Conservation (phyloP, 2,113 vertebrate genomes). For the Micromys minutus region DNA sequence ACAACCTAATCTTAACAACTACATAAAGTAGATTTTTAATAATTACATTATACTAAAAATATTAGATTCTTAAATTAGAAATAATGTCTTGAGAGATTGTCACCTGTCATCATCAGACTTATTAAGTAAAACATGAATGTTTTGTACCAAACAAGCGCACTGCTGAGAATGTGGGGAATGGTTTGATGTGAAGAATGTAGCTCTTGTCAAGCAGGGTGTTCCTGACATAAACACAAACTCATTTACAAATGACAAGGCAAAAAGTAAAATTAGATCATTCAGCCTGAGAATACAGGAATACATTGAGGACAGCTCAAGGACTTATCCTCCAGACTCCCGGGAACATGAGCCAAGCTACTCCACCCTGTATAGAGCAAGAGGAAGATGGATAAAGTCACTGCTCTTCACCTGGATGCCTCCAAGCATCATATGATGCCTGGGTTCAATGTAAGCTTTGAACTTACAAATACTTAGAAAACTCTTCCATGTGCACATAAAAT, state of each 20-base stretch:
- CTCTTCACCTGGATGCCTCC: not conserved
- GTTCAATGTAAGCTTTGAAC: not conserved
- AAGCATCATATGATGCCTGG: not conserved
- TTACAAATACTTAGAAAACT: not conserved
- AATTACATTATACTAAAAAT: constrained; percentile 44
- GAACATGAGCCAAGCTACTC: not conserved
- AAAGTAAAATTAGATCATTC: constrained; percentile 76
- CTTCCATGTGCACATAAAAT: not conserved
- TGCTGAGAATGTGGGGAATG: constrained; percentile 29
- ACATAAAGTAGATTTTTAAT: constrained; percentile 18
- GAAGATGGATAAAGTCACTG: not conserved
- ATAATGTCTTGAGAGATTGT: constrained; percentile 33
- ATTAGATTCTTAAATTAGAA: constrained; percentile 19
- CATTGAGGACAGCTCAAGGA: constrained; percentile 69
- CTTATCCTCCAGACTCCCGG: not conserved
- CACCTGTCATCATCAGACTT: not conserved
- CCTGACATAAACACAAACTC: constrained; percentile 75
- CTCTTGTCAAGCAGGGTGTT: constrained; percentile 75
- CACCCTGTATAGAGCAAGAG: not conserved
- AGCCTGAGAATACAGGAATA: constrained; percentile 73
- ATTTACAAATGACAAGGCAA: constrained; percentile 66
- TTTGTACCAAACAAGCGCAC: constrained; percentile 58
- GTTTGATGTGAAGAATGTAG: constrained; percentile 72
- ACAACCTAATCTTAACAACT: not conserved
- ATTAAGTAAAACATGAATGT: not conserved